Evolutionary conservation across 2,113 vertebrate genomes (phyloP).

Genomic region (Cynopterus brachyotis): DNA sequence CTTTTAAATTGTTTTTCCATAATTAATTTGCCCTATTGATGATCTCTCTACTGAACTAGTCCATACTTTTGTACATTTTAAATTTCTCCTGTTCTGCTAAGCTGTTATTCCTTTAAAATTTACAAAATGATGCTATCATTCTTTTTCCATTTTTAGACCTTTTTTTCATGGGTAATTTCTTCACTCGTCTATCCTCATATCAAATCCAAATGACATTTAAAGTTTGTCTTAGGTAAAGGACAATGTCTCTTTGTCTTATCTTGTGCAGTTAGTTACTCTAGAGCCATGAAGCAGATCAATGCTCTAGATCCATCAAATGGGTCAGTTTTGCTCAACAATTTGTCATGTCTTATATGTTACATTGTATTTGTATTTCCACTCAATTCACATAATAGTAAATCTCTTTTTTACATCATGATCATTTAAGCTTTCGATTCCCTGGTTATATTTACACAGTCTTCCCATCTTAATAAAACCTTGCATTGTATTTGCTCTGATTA

Average conservation of each 20-base stretch:
- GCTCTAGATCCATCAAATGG: neutral
- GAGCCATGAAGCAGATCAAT: neutral
- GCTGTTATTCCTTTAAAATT: neutral
- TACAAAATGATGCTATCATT: neutral
- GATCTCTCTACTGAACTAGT: neutral
- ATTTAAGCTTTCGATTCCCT: neutral
- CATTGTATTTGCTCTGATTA: neutral
- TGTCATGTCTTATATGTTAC: neutral
- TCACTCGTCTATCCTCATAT: neutral
- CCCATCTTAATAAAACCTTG: neutral
- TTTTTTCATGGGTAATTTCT: neutral
- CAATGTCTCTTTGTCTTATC: neutral
- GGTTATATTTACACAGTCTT: neutral
- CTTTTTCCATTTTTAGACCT: neutral
- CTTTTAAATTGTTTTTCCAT: neutral
- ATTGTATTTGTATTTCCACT: neutral
- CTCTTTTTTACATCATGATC: neutral
- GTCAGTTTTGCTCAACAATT: neutral
- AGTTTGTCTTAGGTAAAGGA: neutral
- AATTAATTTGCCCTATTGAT: neutral
- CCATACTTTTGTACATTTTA: neutral
- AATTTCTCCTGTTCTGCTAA: neutral
- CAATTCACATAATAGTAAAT: neutral
- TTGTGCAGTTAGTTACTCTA: neutral
- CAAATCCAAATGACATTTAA: neutral